Percentiles rank a stretch among this genome's conserved stretches.
phyloP scores from a whole-genome alignment of 2,113 vertebrate species.

The Jaculus jaculus region DNA sequence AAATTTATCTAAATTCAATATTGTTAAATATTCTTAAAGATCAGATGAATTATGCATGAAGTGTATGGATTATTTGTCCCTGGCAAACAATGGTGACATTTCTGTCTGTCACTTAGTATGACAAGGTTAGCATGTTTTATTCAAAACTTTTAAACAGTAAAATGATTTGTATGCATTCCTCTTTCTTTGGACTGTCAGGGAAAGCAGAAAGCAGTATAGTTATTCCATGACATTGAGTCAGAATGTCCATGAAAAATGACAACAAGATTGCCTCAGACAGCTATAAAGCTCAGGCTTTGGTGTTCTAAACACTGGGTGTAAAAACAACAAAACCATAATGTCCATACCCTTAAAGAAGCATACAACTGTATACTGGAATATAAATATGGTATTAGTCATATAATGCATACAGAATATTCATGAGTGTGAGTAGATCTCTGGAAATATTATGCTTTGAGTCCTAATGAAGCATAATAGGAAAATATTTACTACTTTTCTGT shows the following conservation, averaged over 20 bases:
- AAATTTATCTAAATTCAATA: constrained; percentile 88
- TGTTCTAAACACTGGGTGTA: constrained; percentile 62
- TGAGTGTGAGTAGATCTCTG: not conserved
- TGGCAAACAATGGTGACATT: constrained; percentile 88
- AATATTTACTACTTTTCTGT: not conserved
- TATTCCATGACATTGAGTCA: constrained; percentile 79
- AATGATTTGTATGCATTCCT: constrained; percentile 84
- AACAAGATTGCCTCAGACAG: constrained; percentile 67
- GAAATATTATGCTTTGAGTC: constrained; percentile 30
- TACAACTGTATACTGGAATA: not conserved
- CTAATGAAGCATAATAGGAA: constrained; percentile 20
- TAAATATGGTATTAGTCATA: constrained; percentile 6
- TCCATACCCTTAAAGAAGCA: not conserved
- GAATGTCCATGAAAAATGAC: constrained; percentile 71
- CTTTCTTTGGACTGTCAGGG: constrained; percentile 79
- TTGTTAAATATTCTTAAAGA: constrained; percentile 89
- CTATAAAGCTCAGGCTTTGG: constrained; percentile 70
- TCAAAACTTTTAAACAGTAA: constrained; percentile 86
- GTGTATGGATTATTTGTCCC: constrained; percentile 89
- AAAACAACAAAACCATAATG: constrained; percentile 52
- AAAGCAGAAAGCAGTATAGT: constrained; percentile 77
- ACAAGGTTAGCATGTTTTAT: constrained; percentile 90
- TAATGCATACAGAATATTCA: constrained; percentile 57
- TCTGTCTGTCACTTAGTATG: constrained; percentile 88
- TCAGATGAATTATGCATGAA: constrained; percentile 91